Evolutionary conservation across 1,140 invertebrate species (phyloP).

Genomic region (Leptopilina clavipes): DNA sequence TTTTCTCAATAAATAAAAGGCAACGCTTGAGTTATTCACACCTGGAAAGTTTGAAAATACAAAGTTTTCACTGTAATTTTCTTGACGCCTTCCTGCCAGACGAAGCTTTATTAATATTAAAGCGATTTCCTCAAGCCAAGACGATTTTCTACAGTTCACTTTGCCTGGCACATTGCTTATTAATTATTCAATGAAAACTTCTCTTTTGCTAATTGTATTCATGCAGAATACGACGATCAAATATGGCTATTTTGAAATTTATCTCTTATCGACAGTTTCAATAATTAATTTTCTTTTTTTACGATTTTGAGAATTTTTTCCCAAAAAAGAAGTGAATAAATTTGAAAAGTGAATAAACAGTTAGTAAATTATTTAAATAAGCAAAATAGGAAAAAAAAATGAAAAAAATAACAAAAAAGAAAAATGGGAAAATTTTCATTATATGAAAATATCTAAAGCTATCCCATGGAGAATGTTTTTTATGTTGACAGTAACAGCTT

Average conservation of each 20-base stretch:
- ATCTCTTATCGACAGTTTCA: too few species aligned
- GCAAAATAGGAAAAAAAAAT: too few species aligned
- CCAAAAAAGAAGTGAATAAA: too few species aligned
- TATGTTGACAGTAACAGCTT: constrained; percentile 1
- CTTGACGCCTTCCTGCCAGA: constrained; percentile 25
- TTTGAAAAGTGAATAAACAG: too few species aligned
- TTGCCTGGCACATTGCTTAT: constrained; percentile 20
- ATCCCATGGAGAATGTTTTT: neutral
- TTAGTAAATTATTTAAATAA: too few species aligned
- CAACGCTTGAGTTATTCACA: neutral
- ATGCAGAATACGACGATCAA: neutral
- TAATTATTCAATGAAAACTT: constrained; percentile 37
- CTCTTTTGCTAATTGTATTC: neutral
- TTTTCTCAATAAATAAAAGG: neutral
- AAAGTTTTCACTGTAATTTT: constrained; percentile 23
- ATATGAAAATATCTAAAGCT: neutral
- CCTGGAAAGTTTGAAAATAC: constrained; percentile 6
- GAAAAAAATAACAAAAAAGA: neutral
- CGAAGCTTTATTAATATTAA: constrained; percentile 31
- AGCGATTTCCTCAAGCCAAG: constrained; percentile 31
- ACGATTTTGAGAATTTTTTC: too few species aligned
- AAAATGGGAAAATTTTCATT: neutral
- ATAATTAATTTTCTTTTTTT: too few species aligned
- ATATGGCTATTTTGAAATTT: too few species aligned
- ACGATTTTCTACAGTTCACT: constrained; percentile 32